phyloP scores from a whole-genome alignment of 2,888 invertebrate species.

The Monopis laevigella region DNA sequence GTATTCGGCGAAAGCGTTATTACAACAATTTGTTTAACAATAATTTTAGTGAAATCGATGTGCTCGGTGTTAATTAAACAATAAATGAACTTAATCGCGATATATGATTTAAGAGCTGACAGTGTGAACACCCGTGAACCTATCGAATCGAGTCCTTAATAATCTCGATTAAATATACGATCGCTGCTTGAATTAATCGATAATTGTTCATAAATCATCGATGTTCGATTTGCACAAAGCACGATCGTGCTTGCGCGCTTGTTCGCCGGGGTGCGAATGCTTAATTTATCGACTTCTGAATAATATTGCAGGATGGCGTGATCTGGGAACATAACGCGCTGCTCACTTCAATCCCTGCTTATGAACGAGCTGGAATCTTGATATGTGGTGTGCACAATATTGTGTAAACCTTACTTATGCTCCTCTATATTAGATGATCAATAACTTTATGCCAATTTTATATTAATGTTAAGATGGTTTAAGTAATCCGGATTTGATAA shows the following conservation, averaged over 20 bases:
- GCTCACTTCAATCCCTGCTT: slow-evolving; percentile 7
- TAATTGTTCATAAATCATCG: slow-evolving; percentile 67
- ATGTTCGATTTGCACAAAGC: slow-evolving; percentile 62
- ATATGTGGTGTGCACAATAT: slow-evolving; percentile 10
- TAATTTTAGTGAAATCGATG: background rate
- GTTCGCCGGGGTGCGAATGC: slow-evolving; percentile 52
- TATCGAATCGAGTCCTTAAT: slow-evolving; percentile 39
- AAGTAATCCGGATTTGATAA: too few relatives aligned
- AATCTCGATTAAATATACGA: slow-evolving; percentile 61
- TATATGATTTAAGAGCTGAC: slow-evolving; percentile 40
- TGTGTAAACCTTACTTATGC: too few relatives aligned
- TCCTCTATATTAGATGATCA: too few relatives aligned
- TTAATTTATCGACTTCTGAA: slow-evolving; percentile 49
- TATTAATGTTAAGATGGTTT: too few relatives aligned
- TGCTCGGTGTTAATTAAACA: slow-evolving; percentile 28
- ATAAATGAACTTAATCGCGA: slow-evolving; percentile 27
- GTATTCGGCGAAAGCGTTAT: too few relatives aligned
- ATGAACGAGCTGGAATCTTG: slow-evolving; percentile 9
- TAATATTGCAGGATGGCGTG: slow-evolving; percentile 55
- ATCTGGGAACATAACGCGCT: slow-evolving; percentile 47
- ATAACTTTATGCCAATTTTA: too few relatives aligned
- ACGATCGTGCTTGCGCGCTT: slow-evolving; percentile 25
- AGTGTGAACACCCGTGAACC: slow-evolving; percentile 28
- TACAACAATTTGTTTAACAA: too few relatives aligned
- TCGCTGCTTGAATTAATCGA: slow-evolving; percentile 67